phyloP scores from a whole-genome alignment of 2,888 invertebrate genomes.

The Zaprionus lineosus region DNA sequence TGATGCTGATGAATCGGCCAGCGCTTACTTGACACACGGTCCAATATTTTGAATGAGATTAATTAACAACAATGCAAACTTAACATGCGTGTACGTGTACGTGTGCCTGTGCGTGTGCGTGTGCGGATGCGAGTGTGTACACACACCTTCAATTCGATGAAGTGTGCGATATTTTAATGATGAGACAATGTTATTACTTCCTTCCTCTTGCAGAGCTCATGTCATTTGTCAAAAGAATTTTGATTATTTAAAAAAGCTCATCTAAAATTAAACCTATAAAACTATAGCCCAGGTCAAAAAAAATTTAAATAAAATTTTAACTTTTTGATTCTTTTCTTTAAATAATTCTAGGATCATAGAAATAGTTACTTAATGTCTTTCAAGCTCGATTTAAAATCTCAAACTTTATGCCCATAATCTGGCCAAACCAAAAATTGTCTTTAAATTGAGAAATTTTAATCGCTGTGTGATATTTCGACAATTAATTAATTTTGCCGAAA shows the following conservation, averaged over 20 bases:
- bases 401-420: background rate
- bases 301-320: too few species aligned
- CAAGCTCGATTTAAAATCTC: background rate
- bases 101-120: too few species aligned
- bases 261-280: too few species aligned
- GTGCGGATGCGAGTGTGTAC: conserved; percentile 26
- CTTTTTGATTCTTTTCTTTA: too few species aligned
- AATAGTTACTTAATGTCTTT: too few species aligned
- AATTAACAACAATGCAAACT: conserved; percentile 56
- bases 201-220: too few species aligned
- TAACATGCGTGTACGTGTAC: conserved; percentile 30
- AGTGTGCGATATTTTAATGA: conserved; percentile 1
- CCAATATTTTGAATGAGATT: conserved; percentile 60
- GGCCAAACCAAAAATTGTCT: conserved; percentile 1
- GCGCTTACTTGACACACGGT: conserved; percentile 43
- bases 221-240: too few species aligned
- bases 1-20: conserved; percentile 44
- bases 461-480: conserved; percentile 13
- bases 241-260: too few species aligned
- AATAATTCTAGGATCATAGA: too few species aligned
- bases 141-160: conserved; percentile 9
- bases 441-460: conserved; percentile 15
- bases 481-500: conserved; percentile 14
- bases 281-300: too few species aligned
- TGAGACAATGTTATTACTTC: too few species aligned